Percentiles rank a stretch among this genome's conserved stretches.
Conservation (phyloP, 1,140 invertebrate species). For the Tigriopus japonicus region DNA sequence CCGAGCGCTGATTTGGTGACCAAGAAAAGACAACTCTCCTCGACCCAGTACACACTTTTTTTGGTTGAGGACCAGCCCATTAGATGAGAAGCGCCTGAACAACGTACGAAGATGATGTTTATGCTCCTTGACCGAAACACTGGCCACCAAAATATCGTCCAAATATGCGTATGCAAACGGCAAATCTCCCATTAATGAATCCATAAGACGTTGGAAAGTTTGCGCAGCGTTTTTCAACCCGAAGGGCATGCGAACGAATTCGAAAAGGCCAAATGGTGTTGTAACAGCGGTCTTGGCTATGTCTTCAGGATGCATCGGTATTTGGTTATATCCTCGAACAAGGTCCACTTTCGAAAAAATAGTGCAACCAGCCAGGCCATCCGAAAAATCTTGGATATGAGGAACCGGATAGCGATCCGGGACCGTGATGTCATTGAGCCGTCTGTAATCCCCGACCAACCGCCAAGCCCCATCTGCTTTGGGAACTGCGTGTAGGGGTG, state of each 20-base stretch:
- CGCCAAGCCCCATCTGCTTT: slow-evolving; percentile 19
- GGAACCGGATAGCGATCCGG: slow-evolving; percentile 21
- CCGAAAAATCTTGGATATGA: slow-evolving; percentile 17
- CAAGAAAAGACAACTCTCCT: not conserved
- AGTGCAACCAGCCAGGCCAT: slow-evolving; percentile 7
- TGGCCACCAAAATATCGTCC: slow-evolving; percentile 33
- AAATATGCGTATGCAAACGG: slow-evolving; percentile 23
- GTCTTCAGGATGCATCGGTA: slow-evolving; percentile 16
- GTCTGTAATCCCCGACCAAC: slow-evolving; percentile 20
- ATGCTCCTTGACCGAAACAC: slow-evolving; percentile 19
- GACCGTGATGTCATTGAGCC: slow-evolving; percentile 19
- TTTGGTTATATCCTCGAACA: slow-evolving; percentile 17
- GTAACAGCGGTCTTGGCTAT: slow-evolving; percentile 21
- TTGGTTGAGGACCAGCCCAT: slow-evolving; percentile 21
- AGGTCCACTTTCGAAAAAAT: slow-evolving; percentile 16
- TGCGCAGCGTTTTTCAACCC: slow-evolving; percentile 27
- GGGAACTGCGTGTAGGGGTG: no score
- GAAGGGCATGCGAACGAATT: slow-evolving; percentile 25
- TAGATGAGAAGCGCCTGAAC: slow-evolving; percentile 18
- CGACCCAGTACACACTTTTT: slow-evolving; percentile 13
- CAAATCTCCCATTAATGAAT: slow-evolving; percentile 24
- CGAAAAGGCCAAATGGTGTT: slow-evolving; percentile 22
- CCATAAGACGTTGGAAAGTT: slow-evolving; percentile 31
- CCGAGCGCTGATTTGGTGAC: not conserved
- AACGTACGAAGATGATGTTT: slow-evolving; percentile 18